Percentiles rank a stretch among this genome's conserved stretches.
Conservation (phyloP, 2,113 vertebrate species). For the Athene noctua region DNA sequence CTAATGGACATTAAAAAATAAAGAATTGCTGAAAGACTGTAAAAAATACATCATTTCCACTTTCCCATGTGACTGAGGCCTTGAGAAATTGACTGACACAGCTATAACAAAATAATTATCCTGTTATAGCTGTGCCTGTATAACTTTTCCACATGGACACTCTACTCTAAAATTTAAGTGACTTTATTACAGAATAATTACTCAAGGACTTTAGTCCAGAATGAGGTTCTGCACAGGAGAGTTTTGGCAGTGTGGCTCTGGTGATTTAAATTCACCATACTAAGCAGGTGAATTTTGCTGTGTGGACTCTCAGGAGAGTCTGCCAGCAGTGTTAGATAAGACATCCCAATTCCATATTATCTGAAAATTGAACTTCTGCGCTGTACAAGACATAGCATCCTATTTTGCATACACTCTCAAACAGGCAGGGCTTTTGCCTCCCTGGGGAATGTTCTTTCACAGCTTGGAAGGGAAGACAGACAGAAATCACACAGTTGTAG, state of each 20-base stretch:
- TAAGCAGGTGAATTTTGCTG: conserved; percentile 41
- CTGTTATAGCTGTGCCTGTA: conserved; percentile 34
- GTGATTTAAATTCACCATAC: conserved; percentile 41
- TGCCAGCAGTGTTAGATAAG: conserved; percentile 16
- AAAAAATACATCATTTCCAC: conserved; percentile 51
- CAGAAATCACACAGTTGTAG: background rate
- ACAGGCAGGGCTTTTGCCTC: background rate
- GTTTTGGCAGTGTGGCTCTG: background rate
- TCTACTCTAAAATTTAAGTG: conserved; percentile 58
- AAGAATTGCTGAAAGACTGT: conserved; percentile 22
- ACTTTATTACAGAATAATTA: conserved; percentile 65
- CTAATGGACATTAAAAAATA: conserved; percentile 58
- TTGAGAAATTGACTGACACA: conserved; percentile 48
- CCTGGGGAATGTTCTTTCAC: background rate
- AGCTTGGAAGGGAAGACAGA: background rate
- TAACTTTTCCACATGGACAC: conserved; percentile 50
- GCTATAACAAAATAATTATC: conserved; percentile 64
- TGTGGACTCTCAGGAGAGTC: background rate
- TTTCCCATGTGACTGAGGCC: conserved; percentile 17
- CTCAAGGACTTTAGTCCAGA: conserved; percentile 25
- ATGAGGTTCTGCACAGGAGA: conserved; percentile 34
- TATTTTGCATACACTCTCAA: background rate
- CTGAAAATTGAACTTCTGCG: conserved; percentile 12
- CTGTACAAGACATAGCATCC: background rate
- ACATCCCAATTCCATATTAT: background rate